A percentile compares a stretch with the other conserved stretches of the same genome.
These are phyloP conservation scores for Athalia cordata DNA, from an alignment of 2,888 invertebrate genomes.

Conservation along the genomic window DNA sequence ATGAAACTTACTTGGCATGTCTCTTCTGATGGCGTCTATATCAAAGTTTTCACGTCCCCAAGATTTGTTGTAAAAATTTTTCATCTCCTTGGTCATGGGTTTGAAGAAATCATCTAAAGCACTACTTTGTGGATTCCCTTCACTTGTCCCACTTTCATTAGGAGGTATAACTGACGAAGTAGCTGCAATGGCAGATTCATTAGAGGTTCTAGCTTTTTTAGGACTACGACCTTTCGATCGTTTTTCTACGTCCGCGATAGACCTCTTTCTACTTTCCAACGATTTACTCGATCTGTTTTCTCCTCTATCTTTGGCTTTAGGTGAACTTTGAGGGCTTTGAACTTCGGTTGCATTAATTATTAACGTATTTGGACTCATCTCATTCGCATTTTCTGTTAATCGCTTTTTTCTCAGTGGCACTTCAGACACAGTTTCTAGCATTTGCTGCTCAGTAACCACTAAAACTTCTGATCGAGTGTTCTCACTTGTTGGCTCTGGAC, in stretches of 20 bases:
- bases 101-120: conserved; percentile 58
- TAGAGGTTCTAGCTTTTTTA: conserved; percentile 29
- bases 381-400: neutral
- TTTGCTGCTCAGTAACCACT: too few relatives aligned
- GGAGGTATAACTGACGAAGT: conserved; percentile 3
- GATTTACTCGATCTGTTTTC: neutral
- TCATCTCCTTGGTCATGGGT: conserved; percentile 75
- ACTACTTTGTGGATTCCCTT: neutral
- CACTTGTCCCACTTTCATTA: neutral
- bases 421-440: too few relatives aligned
- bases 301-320: neutral
- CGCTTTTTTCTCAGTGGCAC: too few relatives aligned
- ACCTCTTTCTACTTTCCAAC: conserved; percentile 31
- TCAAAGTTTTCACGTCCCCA: conserved; percentile 81
- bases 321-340: neutral
- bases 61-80: conserved; percentile 80
- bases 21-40: conserved; percentile 76
- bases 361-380: neutral
- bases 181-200: conserved; percentile 15
- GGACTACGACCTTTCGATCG: conserved; percentile 11
- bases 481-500: too few relatives aligned
- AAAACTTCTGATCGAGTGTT: too few relatives aligned
- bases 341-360: conserved; percentile 6
- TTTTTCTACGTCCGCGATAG: conserved; percentile 3
- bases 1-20: conserved; percentile 79